Conservation (phyloP, 2,888 invertebrate species). For the Carcina quercana region DNA sequence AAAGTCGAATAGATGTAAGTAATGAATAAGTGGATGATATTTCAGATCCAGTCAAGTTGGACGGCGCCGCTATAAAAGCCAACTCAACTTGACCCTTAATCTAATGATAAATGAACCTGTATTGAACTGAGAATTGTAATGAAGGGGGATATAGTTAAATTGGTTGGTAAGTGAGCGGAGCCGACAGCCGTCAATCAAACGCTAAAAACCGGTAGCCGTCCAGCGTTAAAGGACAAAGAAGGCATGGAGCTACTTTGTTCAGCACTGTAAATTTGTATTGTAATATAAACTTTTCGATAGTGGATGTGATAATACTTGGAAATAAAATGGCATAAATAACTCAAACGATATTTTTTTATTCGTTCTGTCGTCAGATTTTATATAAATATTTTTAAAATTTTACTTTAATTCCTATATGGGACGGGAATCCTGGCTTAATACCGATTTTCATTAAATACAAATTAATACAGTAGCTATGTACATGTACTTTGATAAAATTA, state of each 20-base stretch:
- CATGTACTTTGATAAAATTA: too few species aligned
- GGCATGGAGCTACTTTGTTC: conserved; percentile 39
- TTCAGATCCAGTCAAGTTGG: conserved; percentile 60
- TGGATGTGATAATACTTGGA: neutral
- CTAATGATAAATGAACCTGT: conserved; percentile 23
- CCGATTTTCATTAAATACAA: too few species aligned
- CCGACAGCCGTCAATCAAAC: conserved; percentile 73
- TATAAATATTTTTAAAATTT: too few species aligned
- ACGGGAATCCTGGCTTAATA: too few species aligned
- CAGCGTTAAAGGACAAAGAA: conserved; percentile 62
- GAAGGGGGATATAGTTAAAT: conserved; percentile 23
- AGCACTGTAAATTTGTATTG: conserved; percentile 3
- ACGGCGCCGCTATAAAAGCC: conserved; percentile 61
- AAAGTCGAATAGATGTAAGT: conserved; percentile 63
- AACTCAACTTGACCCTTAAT: conserved; percentile 12
- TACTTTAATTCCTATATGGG: too few species aligned
- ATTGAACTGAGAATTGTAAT: conserved; percentile 9
- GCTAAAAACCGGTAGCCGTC: conserved; percentile 69
- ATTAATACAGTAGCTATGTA: too few species aligned
- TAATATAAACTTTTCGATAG: too few species aligned
- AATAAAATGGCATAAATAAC: too few species aligned
- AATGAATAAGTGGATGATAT: conserved; percentile 72
- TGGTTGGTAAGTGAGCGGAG: conserved; percentile 53
- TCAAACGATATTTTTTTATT: too few species aligned
- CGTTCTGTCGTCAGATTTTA: too few species aligned